Base-by-base conservation (phyloP, 1,140 invertebrate genomes). In the Ceratoteleas bidentatus region DNA sequence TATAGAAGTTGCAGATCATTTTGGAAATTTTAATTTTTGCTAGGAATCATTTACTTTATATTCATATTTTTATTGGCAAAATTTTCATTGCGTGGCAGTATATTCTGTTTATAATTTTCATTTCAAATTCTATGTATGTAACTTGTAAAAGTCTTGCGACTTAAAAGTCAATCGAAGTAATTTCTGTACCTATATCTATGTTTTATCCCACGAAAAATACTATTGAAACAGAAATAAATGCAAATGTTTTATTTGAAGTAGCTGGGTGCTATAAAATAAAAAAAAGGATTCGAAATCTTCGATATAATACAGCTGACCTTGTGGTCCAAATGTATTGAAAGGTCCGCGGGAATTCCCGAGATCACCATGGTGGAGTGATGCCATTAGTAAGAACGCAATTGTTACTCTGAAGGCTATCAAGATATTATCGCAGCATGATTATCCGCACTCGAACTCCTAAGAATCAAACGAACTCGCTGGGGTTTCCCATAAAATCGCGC, bases 401-500 rank as follows among this genome's bases (percentile, higher is more conserved):
- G 53, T 38, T 13, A 56, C 38, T 56, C 33, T 10, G 53, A 56
- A 56, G 53, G 53, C 33, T 10, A 38, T 56, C 53, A 2, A 56
- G 33, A 38, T 56, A 56, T 56, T 38, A 56, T 56, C 53, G 8
- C 53, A 56, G 53, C 34, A 11, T 15, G 53, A 36, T 56, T 13
- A 56, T 36, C 24, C 14, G 53, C 6, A 56, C 53, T 56, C 14
- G 33, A 56, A 56, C 53, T 36, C 53, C 14, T 6, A 14, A 56
- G 6, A 56, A 56, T 56, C 33, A 13, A 13, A 34, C 33, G 5
- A 56, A 36, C 53, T 36, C 53, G n/a, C 34, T 14, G 33, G 33
- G 53, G 53, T 36, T 56, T 15, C 53, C 53, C 53, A 36, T 56
- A 36, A 56, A 56, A 33, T 11, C 13, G 14, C 11, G 10, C 8